Evolutionary conservation across 2,113 vertebrate genomes (phyloP).

Genomic region (Ciconia maguari): DNA sequence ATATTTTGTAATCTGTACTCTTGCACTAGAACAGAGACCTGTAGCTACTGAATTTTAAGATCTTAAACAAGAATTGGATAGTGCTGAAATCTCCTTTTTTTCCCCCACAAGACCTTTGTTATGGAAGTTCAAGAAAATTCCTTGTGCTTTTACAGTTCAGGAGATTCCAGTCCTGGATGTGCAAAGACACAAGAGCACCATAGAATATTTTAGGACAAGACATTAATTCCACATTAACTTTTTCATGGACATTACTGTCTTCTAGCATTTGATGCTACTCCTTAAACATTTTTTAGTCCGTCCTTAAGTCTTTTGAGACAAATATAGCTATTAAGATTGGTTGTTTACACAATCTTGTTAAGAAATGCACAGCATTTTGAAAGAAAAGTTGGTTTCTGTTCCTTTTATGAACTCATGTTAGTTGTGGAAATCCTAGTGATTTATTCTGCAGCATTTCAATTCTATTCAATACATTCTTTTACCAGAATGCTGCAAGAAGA

Average conservation of each 20-base stretch:
- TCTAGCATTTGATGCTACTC: neutral
- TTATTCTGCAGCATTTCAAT: constrained; percentile 57
- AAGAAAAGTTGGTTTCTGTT: constrained; percentile 35
- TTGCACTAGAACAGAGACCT: neutral
- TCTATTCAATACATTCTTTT: constrained; percentile 68
- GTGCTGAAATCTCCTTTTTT: neutral
- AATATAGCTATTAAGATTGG: neutral
- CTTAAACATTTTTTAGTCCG: neutral
- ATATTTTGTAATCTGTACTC: neutral
- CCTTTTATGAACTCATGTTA: neutral
- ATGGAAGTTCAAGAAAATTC: neutral
- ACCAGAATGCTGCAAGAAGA: constrained; percentile 98
- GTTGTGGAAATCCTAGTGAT: constrained; percentile 37
- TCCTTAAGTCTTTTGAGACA: neutral
- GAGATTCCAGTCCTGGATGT: neutral
- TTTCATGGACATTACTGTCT: neutral
- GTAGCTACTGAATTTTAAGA: neutral
- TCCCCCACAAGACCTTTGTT: neutral
- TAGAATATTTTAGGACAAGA: neutral
- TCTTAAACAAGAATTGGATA: neutral
- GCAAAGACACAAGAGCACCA: neutral
- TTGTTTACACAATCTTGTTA: neutral
- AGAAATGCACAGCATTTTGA: neutral
- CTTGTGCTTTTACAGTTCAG: neutral
- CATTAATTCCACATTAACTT: neutral